Base-by-base conservation (phyloP, 2,113 vertebrate species). In the Tylochromis polylepis region DNA sequence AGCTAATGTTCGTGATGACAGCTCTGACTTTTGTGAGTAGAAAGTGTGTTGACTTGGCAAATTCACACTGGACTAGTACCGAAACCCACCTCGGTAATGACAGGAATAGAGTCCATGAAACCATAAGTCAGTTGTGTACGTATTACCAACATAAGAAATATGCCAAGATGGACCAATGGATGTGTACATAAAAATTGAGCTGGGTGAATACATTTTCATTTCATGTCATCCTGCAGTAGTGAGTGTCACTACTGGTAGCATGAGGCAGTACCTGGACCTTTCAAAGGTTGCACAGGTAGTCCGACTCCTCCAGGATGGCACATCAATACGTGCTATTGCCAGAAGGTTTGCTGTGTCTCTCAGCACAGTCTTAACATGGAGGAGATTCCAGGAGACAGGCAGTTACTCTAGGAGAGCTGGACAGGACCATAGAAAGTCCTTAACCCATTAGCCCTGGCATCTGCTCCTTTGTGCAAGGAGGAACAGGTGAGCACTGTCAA, bases 21-120 rank as follows among this genome's bases (percentile, higher is more conserved):
- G 67, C 14, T 20, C 5, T 27, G 67, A 49, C 24, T 29, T 49
- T 31, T 75, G 1, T 1, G 22, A 75, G 27, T 11, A 75, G 14
- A 27, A 75, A 18, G 1, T 46, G 24, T 51, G 24, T 16, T 29
- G 24, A 49, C 15, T 75, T 75, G 41, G 15, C 8, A 46, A 72
- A 18, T 72, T 72, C 67, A 72, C 22, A 2, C 0, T 29, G 5
- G 12, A 18, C 24, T 3, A 49, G 5, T 75, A 20, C 43, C 29
- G 41, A 75, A 24, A 49, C 6, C 24, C 2, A 75, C 22, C 5
- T 16, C 22, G 11, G 0, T 0, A 49, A 0, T 29, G 22, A 27
- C 38, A 46, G 38, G 22, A 75, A 49, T 55, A n/a, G 8, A 2
- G 18, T 18, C 9, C 6, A 51, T 20, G 9, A n/a, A 10, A 10